These are phyloP conservation scores for Alauda arvensis DNA, from an alignment of 2,797 vertebrate species.

Conservation along the genomic window DNA sequence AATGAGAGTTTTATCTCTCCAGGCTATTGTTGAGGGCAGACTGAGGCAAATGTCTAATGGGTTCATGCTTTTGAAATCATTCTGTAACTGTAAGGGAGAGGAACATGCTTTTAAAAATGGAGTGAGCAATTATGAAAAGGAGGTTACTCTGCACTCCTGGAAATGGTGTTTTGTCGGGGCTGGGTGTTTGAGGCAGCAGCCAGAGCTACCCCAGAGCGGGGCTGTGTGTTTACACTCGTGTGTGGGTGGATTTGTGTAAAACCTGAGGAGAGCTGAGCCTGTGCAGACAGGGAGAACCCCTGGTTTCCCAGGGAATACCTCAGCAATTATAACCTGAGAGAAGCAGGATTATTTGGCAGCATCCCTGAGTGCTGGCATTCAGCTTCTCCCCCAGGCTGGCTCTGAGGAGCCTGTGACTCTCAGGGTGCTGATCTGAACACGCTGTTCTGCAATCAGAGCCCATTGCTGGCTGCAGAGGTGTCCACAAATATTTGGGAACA, in stretches of 20 bases:
- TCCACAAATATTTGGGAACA: neutral
- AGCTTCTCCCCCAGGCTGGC: neutral
- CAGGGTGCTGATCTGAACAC: neutral
- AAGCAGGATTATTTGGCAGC: neutral
- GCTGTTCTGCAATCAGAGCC: neutral
- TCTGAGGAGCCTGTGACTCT: neutral
- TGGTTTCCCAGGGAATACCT: neutral
- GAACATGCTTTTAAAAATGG: slow-evolving; percentile 42
- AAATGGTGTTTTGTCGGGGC: slow-evolving; percentile 7
- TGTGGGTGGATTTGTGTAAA: neutral
- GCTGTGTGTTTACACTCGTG: neutral
- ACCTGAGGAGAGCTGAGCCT: neutral
- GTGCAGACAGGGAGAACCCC: neutral
- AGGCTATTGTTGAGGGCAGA: slow-evolving; percentile 53
- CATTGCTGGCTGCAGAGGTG: neutral
- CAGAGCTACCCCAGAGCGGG: neutral
- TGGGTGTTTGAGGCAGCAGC: neutral
- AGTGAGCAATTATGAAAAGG: slow-evolving; percentile 53
- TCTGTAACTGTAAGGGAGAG: slow-evolving; percentile 49
- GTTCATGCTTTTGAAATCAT: slow-evolving; percentile 54
- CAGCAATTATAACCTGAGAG: neutral
- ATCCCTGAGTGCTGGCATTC: neutral
- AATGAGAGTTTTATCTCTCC: slow-evolving; percentile 43
- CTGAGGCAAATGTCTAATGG: slow-evolving; percentile 48
- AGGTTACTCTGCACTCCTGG: slow-evolving; percentile 23